Conservation (phyloP, 2,113 vertebrate species). For the Ondatra zibethicus region DNA sequence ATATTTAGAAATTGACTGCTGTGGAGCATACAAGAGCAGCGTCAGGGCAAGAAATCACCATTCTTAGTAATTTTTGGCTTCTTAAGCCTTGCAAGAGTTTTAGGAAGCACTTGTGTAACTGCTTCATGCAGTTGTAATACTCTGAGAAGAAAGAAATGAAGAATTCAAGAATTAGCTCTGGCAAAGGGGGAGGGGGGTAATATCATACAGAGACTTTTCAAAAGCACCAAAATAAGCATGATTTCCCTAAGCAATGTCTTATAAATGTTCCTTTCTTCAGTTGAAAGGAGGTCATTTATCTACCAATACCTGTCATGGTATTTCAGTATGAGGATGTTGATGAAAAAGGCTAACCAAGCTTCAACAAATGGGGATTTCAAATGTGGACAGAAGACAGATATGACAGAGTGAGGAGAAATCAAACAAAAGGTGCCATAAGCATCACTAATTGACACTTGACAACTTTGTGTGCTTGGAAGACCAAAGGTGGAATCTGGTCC, state of each 20-base stretch:
- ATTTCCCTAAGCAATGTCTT: neutral
- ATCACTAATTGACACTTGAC: neutral
- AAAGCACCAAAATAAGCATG: slow-evolving; percentile 24
- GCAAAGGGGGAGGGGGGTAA: neutral
- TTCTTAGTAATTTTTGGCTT: neutral
- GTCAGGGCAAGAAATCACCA: neutral
- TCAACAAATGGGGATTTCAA: neutral
- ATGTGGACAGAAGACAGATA: neutral
- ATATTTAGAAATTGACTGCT: slow-evolving; percentile 66
- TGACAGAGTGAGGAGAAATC: neutral
- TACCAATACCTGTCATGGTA: neutral
- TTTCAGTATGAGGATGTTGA: neutral
- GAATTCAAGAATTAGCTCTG: neutral
- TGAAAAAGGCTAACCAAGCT: neutral
- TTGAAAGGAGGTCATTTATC: neutral
- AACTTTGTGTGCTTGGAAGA: neutral
- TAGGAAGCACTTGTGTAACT: neutral
- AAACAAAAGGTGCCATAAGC: rapidly evolving
- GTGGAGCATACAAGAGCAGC: neutral
- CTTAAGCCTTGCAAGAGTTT: slow-evolving; percentile 13
- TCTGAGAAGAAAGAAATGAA: neutral
- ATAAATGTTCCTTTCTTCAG: neutral
- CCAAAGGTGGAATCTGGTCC: neutral
- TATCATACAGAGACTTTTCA: neutral
- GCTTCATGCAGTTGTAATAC: neutral